These are phyloP conservation scores for Operophtera brumata DNA, from an alignment of 2,888 invertebrate species.

Conservation along the genomic window DNA sequence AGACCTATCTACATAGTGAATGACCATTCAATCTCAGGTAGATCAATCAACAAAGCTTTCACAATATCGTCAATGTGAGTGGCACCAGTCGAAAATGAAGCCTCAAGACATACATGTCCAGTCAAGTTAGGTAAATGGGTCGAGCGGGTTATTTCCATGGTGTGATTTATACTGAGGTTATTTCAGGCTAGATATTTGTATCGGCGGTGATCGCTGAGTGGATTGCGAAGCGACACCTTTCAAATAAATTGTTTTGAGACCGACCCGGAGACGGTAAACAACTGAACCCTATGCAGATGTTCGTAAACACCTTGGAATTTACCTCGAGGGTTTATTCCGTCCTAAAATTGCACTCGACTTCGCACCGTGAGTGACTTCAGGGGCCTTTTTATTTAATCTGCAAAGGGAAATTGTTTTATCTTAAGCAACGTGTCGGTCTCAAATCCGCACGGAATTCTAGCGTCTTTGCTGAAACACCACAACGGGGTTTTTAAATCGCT, in stretches of 20 bases:
- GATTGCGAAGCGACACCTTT: slow-evolving; percentile 78
- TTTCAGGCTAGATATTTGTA: slow-evolving; percentile 60
- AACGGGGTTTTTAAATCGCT: slow-evolving; percentile 27
- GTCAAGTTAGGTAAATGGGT: slow-evolving; percentile 63
- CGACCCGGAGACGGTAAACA: slow-evolving; percentile 68
- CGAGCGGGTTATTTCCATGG: slow-evolving; percentile 57
- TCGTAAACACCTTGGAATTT: slow-evolving; percentile 63
- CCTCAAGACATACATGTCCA: slow-evolving; percentile 44
- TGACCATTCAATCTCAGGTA: slow-evolving; percentile 36
- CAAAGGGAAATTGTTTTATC: slow-evolving; percentile 55
- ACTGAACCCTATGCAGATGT: slow-evolving; percentile 73
- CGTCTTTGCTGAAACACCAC: slow-evolving; percentile 24
- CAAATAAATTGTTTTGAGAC: slow-evolving; percentile 79
- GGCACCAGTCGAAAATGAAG: slow-evolving; percentile 40
- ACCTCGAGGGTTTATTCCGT: slow-evolving; percentile 54
- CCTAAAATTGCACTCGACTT: slow-evolving; percentile 62
- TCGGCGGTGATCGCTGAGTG: slow-evolving; percentile 66
- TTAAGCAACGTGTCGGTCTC: slow-evolving; percentile 38
- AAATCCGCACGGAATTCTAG: slow-evolving; percentile 25
- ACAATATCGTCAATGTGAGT: slow-evolving; percentile 47
- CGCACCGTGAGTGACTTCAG: slow-evolving; percentile 52
- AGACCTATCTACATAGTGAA: slow-evolving; percentile 14
- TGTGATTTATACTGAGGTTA: slow-evolving; percentile 69
- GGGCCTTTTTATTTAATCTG: slow-evolving; percentile 60
- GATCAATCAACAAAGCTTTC: slow-evolving; percentile 45